Conservation (phyloP, 2,888 invertebrate species). For the Meandrusa payeni region DNA sequence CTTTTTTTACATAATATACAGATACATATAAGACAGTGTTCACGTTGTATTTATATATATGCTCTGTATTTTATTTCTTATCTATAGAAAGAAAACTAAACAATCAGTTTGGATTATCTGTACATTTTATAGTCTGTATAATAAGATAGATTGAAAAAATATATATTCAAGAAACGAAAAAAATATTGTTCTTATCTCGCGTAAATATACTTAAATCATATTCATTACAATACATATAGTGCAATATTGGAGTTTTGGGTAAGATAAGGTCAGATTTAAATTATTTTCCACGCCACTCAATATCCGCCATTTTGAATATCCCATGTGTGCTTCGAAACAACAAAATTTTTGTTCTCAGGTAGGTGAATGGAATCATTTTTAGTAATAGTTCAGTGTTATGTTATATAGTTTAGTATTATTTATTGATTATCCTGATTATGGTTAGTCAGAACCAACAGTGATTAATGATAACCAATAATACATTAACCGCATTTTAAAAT, state of each 20-base stretch:
- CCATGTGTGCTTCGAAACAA: conserved; percentile 4
- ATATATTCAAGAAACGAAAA: no score
- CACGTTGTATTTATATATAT: no score
- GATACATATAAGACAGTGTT: no score
- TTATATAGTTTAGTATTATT: background rate
- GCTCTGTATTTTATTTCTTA: background rate
- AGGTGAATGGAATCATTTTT: conserved; percentile 13
- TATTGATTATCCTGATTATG: background rate
- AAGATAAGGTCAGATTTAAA: conserved; percentile 14
- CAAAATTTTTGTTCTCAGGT: conserved; percentile 9
- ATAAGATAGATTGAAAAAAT: no score
- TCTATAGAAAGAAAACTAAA: background rate
- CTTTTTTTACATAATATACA: no score
- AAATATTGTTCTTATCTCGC: conserved; percentile 1
- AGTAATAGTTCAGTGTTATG: no score
- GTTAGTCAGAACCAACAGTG: no score
- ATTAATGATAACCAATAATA: no score
- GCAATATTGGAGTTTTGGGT: background rate
- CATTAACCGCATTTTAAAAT: no score
- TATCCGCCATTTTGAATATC: conserved; percentile 24
- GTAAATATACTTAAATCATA: background rate
- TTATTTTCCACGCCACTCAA: background rate
- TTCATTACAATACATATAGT: background rate
- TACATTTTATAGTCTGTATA: no score
- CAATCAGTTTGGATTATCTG: conserved; percentile 4